Conservation (phyloP, 2,113 vertebrate genomes). For the Erinaceus europaeus region DNA sequence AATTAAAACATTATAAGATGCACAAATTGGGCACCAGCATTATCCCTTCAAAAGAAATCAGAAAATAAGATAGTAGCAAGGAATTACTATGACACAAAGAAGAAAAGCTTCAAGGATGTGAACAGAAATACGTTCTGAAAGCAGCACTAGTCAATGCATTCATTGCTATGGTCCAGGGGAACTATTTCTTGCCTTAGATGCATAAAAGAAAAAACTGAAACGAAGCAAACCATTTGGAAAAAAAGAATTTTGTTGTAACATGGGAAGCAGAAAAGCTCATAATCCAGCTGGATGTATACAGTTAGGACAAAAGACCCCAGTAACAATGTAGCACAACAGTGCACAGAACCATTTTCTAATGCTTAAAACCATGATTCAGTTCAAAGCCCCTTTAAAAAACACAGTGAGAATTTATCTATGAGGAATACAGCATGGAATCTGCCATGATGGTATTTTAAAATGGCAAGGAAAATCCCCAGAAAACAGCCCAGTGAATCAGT, state of each 20-base stretch:
- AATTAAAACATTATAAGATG: conserved; percentile 65
- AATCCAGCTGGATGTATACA: neutral
- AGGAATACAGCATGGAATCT: neutral
- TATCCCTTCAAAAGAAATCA: conserved; percentile 64
- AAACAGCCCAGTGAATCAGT: neutral
- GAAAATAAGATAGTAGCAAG: conserved; percentile 60
- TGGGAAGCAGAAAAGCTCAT: conserved; percentile 11
- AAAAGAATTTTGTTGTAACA: conserved; percentile 13
- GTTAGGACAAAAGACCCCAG: neutral
- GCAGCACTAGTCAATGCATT: neutral
- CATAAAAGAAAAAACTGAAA: conserved; percentile 48
- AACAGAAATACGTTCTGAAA: neutral
- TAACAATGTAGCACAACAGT: neutral
- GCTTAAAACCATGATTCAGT: neutral
- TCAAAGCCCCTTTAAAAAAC: neutral
- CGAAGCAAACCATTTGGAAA: conserved; percentile 36
- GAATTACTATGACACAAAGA: conserved; percentile 33
- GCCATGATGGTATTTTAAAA: neutral
- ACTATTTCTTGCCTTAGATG: conserved; percentile 40
- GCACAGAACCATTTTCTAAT: neutral
- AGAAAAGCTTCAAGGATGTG: conserved; percentile 14
- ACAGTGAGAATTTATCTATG: neutral
- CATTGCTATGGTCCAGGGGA: conserved; percentile 37
- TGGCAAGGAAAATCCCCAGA: neutral
- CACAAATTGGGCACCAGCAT: conserved; percentile 51